phyloP scores from a whole-genome alignment of 2,113 vertebrate species.

The Lepus timidus region DNA sequence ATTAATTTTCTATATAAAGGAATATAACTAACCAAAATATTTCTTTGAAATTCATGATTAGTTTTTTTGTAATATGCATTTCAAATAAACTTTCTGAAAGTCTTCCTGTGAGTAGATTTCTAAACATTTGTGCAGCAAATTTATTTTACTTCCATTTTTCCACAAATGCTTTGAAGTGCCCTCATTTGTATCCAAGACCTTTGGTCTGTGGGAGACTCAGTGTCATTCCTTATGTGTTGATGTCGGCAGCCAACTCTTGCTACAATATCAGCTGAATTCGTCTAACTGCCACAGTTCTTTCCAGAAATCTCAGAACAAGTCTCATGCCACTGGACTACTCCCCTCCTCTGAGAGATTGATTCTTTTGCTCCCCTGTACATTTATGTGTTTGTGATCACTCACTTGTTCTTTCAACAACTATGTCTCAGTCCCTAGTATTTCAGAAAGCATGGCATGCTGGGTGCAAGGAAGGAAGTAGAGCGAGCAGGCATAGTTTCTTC shows the following conservation, averaged over 20 bases:
- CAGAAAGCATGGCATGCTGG: neutral
- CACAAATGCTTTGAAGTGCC: neutral
- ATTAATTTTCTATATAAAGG: neutral
- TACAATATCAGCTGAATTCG: neutral
- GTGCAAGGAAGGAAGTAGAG: neutral
- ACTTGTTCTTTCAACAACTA: neutral
- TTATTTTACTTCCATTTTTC: neutral
- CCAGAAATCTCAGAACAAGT: neutral
- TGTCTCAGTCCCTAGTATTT: neutral
- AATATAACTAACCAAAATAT: neutral
- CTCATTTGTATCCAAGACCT: too few species aligned
- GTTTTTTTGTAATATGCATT: too few species aligned
- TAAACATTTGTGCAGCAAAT: too few species aligned
- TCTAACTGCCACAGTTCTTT: neutral
- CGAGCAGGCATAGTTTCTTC: neutral
- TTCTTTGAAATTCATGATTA: slow-evolving; percentile 11
- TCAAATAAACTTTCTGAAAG: too few species aligned
- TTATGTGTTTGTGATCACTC: neutral
- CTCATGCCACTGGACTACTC: neutral
- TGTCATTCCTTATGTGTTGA: neutral
- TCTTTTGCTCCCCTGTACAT: neutral
- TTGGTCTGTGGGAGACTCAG: neutral
- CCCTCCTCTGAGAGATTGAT: neutral
- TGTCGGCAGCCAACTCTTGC: neutral
- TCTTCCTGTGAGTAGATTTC: too few species aligned